These are phyloP conservation scores for Rhizomys pruinosus DNA, from an alignment of 2,113 vertebrate genomes.

Conservation along the genomic window DNA sequence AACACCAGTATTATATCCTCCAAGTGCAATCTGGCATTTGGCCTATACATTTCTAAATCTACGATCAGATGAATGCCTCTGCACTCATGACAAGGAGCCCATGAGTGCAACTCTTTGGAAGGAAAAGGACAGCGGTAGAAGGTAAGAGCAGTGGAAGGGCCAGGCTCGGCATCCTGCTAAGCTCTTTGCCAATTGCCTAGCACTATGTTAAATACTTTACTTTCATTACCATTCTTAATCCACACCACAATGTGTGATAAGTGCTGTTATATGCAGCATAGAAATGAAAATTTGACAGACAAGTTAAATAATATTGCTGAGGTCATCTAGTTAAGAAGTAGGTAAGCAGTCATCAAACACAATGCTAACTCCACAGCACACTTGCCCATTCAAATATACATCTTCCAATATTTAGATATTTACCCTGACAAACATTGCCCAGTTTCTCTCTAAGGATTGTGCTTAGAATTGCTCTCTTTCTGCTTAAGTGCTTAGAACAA, in stretches of 20 bases:
- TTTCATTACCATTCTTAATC: conserved; percentile 1
- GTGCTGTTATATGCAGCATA: not conserved
- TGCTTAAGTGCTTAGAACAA: conserved; percentile 61
- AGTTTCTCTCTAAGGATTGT: not conserved
- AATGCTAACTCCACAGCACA: not conserved
- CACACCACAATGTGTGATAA: not conserved
- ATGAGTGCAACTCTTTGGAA: not conserved
- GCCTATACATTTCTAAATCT: not conserved
- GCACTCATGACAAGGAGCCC: not conserved
- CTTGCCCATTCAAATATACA: not conserved
- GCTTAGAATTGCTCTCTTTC: conserved; percentile 52
- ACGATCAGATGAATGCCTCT: not conserved
- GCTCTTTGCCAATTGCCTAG: not conserved
- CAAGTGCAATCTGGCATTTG: too few relatives aligned
- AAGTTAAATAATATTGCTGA: not conserved
- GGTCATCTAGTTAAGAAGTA: not conserved
- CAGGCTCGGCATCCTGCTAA: not conserved
- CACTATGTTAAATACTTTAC: not conserved
- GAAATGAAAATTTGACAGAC: not conserved
- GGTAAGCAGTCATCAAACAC: not conserved
- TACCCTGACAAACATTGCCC: not conserved
- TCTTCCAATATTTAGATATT: not conserved
- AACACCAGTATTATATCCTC: not conserved
- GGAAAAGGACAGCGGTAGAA: not conserved
- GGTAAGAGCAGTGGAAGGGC: not conserved